Base-by-base conservation (phyloP, 2,113 vertebrate species). In the Spermophilus dauricus region DNA sequence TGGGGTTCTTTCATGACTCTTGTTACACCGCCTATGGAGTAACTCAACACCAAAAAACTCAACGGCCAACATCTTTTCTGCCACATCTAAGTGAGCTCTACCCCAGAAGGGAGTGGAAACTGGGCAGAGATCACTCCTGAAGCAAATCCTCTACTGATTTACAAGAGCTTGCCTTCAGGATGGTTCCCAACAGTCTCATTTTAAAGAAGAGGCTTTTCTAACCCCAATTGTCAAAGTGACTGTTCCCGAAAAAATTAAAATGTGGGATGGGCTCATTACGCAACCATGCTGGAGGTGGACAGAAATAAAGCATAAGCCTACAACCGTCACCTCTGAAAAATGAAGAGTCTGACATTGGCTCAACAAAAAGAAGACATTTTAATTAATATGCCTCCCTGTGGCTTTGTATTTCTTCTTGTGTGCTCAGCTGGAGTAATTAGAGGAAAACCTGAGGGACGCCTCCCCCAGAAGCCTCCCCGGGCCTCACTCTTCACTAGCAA, bases 371-470 rank as follows among this genome's bases (percentile, higher is more conserved):
- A 90, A 84, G 42, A 78, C 67, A 18, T 97, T 98, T 98, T 92
- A 98, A 98, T 80, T 94, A 89, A 98, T 82, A 89, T n/a, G 82
- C 92, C 93, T 98, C 98, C 97, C 96, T 53, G 73, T 86, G 75
- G 97, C 96, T 97, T 91, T 98, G 97, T 91, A 96, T 98, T 97
- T 98, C 96, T 98, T 98, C 96, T 96, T 94, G 86, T 96, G 95
- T 95, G 97, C 97, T 98, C 98, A 98, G 97, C 96, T 98, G 96
- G 77, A 98, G 96, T 97, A 98, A 98, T 99, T 98, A 99, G 96
- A 97, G 94, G 75, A 91, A 97, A 97, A 97, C 94, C 97, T 97
- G 92, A 97, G 96, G 97, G 98, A 94, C 56, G 94, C 95, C 96
- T 80, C 61, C 96, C 96, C 97, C 96, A 96, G 96, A 97, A 98